Evolutionary conservation across 2,797 vertebrate species (phyloP).

Genomic region (Chaetodon trifasciatus): DNA sequence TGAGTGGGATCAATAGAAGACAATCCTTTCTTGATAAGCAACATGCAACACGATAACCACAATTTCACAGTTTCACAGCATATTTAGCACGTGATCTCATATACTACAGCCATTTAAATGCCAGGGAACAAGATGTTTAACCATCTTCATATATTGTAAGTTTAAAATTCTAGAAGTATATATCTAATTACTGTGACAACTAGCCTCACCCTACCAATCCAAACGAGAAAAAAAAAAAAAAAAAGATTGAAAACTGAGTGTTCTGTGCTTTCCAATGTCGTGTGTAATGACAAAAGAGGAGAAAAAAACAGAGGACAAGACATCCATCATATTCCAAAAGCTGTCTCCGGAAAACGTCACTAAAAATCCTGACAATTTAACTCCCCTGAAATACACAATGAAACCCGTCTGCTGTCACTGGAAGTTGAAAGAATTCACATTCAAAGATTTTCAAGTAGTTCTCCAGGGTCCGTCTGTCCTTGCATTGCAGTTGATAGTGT

Average conservation of each 20-base stretch:
- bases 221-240: not conserved
- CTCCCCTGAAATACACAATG: constrained; percentile 7
- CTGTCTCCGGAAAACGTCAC: constrained; percentile 31
- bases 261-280: not conserved
- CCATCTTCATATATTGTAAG: not conserved
- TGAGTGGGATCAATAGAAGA: not conserved
- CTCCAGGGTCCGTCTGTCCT: constrained; percentile 50
- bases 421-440: constrained; percentile 40
- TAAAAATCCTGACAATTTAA: constrained; percentile 44
- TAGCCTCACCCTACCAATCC: not conserved
- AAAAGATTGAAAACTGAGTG: not conserved
- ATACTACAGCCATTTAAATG: not conserved
- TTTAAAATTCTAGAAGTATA: not conserved
- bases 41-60: not conserved
- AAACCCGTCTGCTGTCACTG: constrained; percentile 35
- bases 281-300: not conserved
- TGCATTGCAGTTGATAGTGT: constrained; percentile 28
- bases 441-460: constrained; percentile 48
- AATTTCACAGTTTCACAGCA: not conserved
- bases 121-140: too few species aligned
- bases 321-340: constrained; percentile 35
- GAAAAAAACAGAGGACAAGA: constrained; percentile 19
- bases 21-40: not conserved
- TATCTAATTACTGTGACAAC: not conserved
- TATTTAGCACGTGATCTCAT: not conserved